These are phyloP conservation scores for Pherbina coryleti DNA, from an alignment of 2,888 invertebrate genomes.

Conservation along the genomic window DNA sequence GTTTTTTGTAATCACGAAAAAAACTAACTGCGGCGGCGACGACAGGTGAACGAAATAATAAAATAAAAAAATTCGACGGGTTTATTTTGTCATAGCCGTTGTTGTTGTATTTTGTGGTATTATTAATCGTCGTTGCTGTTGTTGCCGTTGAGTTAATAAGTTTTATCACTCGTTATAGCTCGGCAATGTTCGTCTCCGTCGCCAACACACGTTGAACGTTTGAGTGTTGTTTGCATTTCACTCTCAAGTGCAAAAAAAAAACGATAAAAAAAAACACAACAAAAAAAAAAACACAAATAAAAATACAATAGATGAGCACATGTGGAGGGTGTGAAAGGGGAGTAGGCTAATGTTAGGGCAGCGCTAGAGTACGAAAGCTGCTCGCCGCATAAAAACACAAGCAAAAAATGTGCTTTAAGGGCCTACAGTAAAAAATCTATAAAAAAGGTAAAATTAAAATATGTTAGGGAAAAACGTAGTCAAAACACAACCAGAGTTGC, in stretches of 20 bases:
- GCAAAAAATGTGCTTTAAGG: not conserved
- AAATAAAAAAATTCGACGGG: not conserved
- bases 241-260: not conserved
- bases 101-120: not conserved
- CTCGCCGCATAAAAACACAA: no score
- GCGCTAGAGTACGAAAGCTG: not conserved
- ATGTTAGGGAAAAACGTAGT: no score
- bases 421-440: not conserved
- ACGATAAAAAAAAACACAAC: not conserved
- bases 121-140: not conserved
- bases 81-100: constrained; percentile 3
- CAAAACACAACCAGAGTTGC: not conserved
- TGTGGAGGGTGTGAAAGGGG: not conserved
- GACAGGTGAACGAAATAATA: constrained; percentile 14
- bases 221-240: constrained; percentile 1
- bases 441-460: not conserved
- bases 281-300: not conserved
- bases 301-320: not conserved
- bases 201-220: not conserved
- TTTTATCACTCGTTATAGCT: constrained; percentile 10
- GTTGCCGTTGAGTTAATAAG: constrained; percentile 2
- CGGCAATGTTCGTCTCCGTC: not conserved
- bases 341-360: not conserved
- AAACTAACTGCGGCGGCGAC: constrained; percentile 24
- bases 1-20: constrained; percentile 38